Percentiles rank a stretch among this genome's conserved stretches.
phyloP scores from a whole-genome alignment of 2,888 invertebrate genomes.

The Andrena minutula region DNA sequence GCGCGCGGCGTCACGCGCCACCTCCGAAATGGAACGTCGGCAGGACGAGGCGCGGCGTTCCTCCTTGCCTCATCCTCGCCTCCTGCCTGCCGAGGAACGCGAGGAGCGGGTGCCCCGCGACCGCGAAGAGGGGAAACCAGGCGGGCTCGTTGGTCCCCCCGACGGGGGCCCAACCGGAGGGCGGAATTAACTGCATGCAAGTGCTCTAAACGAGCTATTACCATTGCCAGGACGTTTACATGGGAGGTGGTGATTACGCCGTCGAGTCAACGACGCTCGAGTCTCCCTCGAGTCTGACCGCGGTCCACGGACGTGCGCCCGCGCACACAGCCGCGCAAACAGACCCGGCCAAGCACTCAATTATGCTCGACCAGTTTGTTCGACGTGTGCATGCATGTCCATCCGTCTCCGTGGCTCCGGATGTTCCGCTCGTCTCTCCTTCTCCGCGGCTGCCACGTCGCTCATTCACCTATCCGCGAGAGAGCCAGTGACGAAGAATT shows the following conservation, averaged over 20 bases:
- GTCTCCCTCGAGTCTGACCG: slow-evolving; percentile 25
- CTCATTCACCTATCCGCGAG: slow-evolving; percentile 57
- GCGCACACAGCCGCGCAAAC: not conserved
- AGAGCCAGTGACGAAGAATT: slow-evolving; percentile 73
- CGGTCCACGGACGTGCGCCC: slow-evolving; percentile 24
- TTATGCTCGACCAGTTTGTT: slow-evolving; percentile 61
- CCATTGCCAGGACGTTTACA: slow-evolving; percentile 70
- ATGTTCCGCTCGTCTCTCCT: slow-evolving; percentile 60
- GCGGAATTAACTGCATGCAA: slow-evolving; percentile 70
- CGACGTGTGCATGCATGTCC: slow-evolving; percentile 53
- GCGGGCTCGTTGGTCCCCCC: slow-evolving; percentile 17
- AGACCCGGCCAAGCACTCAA: slow-evolving; percentile 51
- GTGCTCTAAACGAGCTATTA: slow-evolving; percentile 70
- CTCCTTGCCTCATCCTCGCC: too few relatives aligned
- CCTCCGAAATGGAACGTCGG: slow-evolving; percentile 42
- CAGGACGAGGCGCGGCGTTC: slow-evolving; percentile 29
- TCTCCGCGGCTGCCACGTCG: slow-evolving; percentile 33
- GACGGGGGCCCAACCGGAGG: slow-evolving; percentile 38
- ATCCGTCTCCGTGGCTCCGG: slow-evolving; percentile 63
- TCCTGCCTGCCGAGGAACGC: not conserved
- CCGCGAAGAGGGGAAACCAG: slow-evolving; percentile 23
- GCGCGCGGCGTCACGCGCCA: slow-evolving; percentile 27
- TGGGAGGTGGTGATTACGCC: slow-evolving; percentile 69
- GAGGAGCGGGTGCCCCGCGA: not conserved
- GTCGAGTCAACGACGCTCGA: slow-evolving; percentile 29